Conservation (phyloP, 2,113 vertebrate genomes). For the Heterocephalus glaber region DNA sequence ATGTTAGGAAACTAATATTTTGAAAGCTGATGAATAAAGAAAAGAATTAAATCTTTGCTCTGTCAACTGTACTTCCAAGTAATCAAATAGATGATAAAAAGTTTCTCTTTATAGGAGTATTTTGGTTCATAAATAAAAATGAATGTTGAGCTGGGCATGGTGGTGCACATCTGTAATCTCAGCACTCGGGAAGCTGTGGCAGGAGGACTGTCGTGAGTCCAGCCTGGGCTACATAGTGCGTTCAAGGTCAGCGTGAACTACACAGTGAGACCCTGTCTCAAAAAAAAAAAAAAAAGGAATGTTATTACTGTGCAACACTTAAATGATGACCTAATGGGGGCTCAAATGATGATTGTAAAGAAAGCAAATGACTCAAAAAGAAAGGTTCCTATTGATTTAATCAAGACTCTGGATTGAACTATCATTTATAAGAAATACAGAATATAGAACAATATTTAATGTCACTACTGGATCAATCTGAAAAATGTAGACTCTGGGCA, state of each 20-base stretch:
- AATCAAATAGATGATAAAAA: background rate
- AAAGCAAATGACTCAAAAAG: constrained; percentile 12
- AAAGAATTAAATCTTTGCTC: background rate
- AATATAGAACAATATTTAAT: background rate
- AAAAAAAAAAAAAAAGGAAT: background rate
- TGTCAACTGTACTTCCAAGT: background rate
- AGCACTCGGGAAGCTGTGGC: no score
- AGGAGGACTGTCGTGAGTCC: no score
- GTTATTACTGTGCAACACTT: background rate
- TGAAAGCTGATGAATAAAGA: background rate
- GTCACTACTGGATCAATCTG: background rate
- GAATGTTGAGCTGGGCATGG: background rate
- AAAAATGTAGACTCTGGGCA: background rate
- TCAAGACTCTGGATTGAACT: background rate
- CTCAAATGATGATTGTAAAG: background rate
- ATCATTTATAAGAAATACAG: background rate
- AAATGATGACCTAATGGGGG: background rate
- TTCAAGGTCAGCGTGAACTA: no score
- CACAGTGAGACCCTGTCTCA: no score
- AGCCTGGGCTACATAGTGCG: no score
- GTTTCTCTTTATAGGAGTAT: background rate
- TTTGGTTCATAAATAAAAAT: background rate
- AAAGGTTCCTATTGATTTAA: background rate
- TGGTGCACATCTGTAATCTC: no score
- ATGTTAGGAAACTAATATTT: background rate